Conservation (phyloP, 2,113 vertebrate genomes). For the Argyrosomus japonicus region DNA sequence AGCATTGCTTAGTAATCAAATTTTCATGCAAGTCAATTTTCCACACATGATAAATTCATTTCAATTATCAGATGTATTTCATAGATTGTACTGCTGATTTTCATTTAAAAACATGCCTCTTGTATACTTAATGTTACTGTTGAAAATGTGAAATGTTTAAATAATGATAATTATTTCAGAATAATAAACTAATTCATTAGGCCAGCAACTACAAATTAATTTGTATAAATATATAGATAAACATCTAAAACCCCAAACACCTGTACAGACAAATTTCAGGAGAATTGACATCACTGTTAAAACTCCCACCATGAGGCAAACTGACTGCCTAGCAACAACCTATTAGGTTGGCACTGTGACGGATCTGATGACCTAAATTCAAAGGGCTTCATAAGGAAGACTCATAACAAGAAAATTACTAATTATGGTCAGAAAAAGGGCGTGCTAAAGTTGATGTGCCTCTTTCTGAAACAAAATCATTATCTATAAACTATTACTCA, state of each 20-base stretch:
- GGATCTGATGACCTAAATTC: background rate
- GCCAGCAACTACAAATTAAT: too few species aligned
- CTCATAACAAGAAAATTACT: conserved; percentile 5
- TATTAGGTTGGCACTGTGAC: background rate
- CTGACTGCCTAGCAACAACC: background rate
- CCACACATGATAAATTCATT: background rate
- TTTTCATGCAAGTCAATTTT: background rate
- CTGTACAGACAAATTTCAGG: too few species aligned
- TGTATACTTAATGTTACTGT: background rate
- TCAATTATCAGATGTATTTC: background rate
- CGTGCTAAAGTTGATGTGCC: background rate
- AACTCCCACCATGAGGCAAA: background rate
- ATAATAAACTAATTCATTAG: background rate
- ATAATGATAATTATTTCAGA: background rate
- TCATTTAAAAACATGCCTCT: background rate
- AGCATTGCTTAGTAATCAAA: background rate
- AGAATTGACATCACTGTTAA: conserved; percentile 1
- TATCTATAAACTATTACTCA: background rate
- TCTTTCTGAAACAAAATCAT: background rate
- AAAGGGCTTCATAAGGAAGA: background rate
- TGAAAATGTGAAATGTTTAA: background rate
- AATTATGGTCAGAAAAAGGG: background rate
- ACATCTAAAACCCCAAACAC: background rate
- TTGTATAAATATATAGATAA: too few species aligned
- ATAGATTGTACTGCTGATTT: background rate